Conservation (phyloP, 1,140 invertebrate species). For the Scaptomyza pallida region DNA sequence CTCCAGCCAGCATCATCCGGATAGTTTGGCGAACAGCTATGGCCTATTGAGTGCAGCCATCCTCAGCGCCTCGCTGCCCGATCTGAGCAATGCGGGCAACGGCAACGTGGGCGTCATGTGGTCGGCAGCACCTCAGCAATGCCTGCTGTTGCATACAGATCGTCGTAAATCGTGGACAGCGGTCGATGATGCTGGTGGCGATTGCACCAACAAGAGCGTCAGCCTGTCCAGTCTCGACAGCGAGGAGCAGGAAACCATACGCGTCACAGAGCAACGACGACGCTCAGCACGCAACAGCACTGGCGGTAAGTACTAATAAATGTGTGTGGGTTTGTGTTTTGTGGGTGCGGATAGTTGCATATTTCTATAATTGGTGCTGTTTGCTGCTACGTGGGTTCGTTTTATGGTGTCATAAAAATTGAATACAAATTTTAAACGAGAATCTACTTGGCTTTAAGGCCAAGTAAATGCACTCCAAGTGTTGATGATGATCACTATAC, state of each 20-base stretch:
- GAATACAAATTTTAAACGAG: slow-evolving; percentile 6
- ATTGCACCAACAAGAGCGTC: slow-evolving; percentile 81
- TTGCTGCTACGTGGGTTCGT: slow-evolving; percentile 5
- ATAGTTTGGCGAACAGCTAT: slow-evolving; percentile 55
- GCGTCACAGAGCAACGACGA: slow-evolving; percentile 83
- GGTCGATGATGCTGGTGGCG: slow-evolving; percentile 86
- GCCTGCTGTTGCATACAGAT: slow-evolving; percentile 84
- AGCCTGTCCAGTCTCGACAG: slow-evolving; percentile 86
- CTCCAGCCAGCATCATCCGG: slow-evolving; percentile 59
- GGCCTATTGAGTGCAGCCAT: slow-evolving; percentile 65
- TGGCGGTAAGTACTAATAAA: slow-evolving; percentile 84
- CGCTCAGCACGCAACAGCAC: slow-evolving; percentile 84
- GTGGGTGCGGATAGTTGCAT: neutral
- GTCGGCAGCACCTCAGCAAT: slow-evolving; percentile 73
- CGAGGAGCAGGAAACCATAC: slow-evolving; percentile 85
- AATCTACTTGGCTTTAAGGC: neutral
- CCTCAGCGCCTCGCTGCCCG: slow-evolving; percentile 85
- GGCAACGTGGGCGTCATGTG: slow-evolving; percentile 55
- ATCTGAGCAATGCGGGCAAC: slow-evolving; percentile 57
- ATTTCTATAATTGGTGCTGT: slow-evolving; percentile 8
- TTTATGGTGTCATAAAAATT: slow-evolving; percentile 33
- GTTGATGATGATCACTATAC: neutral
- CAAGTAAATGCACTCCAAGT: slow-evolving; percentile 10
- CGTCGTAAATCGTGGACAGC: slow-evolving; percentile 92
- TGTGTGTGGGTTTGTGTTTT: neutral